phyloP scores from a whole-genome alignment of 2,113 vertebrate genomes.

The Cariama cristata region DNA sequence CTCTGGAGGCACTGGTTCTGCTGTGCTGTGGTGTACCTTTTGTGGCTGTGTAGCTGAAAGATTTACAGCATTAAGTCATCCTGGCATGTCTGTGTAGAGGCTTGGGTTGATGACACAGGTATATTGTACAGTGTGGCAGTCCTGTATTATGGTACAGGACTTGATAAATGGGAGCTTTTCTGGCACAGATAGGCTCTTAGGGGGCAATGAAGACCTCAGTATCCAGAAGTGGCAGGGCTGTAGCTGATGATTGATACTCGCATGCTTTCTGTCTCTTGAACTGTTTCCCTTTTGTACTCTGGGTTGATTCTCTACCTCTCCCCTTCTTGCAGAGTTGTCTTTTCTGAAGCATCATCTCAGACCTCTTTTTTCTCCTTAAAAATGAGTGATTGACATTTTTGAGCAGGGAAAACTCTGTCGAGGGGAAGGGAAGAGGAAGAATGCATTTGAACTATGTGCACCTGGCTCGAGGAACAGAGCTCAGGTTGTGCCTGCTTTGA shows the following conservation, averaged over 20 bases:
- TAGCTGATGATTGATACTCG: background rate
- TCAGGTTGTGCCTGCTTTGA: background rate
- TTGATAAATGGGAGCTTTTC: background rate
- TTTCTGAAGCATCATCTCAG: background rate
- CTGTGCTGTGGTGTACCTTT: rapidly evolving
- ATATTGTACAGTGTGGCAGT: background rate
- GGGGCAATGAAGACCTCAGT: background rate
- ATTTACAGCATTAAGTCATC: background rate
- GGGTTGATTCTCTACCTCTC: background rate
- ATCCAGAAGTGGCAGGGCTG: background rate
- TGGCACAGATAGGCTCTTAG: background rate
- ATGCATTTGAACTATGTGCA: background rate
- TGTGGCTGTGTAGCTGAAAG: background rate
- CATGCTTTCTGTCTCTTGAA: background rate
- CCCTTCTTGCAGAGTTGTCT: background rate
- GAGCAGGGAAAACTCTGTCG: background rate
- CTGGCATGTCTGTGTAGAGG: background rate
- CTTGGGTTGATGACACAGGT: background rate
- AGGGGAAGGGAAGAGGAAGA: background rate
- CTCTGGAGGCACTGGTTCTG: background rate
- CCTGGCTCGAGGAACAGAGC: background rate
- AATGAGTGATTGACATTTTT: background rate
- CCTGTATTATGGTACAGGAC: background rate
- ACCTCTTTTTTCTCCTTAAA: background rate
- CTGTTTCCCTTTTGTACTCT: background rate